phyloP scores from a whole-genome alignment of 2,888 invertebrate species.

The Teleogryllus oceanicus region DNA sequence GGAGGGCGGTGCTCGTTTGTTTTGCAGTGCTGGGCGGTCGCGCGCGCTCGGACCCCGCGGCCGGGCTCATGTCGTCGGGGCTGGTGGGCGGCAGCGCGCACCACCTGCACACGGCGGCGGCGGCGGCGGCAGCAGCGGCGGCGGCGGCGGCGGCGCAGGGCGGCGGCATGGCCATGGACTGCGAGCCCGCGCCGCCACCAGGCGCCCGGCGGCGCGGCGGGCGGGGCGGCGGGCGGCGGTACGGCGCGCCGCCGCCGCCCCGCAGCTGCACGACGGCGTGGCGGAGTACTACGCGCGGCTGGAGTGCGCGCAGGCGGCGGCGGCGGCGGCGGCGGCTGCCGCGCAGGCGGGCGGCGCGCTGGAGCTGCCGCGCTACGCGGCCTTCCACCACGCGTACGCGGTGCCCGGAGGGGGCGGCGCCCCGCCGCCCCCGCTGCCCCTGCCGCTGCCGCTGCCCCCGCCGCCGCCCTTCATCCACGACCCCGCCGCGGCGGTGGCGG shows the following conservation, averaged over 20 bases:
- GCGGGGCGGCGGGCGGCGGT: neutral
- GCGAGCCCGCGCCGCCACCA: neutral
- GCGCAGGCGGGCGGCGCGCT: neutral
- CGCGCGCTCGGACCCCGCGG: neutral
- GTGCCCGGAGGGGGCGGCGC: slow-evolving; percentile 35
- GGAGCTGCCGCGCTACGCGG: neutral
- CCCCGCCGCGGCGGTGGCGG: slow-evolving; percentile 22
- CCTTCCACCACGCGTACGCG: slow-evolving; percentile 20
- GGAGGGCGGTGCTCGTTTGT: neutral
- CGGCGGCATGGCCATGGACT: neutral
- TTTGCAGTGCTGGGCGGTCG: neutral
- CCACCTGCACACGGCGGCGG: neutral
- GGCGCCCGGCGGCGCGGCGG: neutral
- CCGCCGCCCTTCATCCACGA: slow-evolving; percentile 28
- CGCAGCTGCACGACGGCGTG: neutral
- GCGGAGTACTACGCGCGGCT: slow-evolving; percentile 1
- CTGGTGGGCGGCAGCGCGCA: neutral
- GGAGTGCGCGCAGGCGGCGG: slow-evolving; percentile 23
- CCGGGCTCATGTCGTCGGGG: neutral
- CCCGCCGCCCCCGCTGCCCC: slow-evolving; percentile 30
- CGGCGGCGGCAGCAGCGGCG: neutral
- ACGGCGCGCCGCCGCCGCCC: neutral
- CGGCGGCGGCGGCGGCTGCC: neutral
- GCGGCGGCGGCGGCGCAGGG: neutral
- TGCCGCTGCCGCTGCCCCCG: slow-evolving; percentile 29